A percentile compares a stretch with the other conserved stretches of the same genome.
These are phyloP conservation scores for Eristalis intricaria DNA, from an alignment of 2,888 invertebrate genomes.

Conservation along the genomic window DNA sequence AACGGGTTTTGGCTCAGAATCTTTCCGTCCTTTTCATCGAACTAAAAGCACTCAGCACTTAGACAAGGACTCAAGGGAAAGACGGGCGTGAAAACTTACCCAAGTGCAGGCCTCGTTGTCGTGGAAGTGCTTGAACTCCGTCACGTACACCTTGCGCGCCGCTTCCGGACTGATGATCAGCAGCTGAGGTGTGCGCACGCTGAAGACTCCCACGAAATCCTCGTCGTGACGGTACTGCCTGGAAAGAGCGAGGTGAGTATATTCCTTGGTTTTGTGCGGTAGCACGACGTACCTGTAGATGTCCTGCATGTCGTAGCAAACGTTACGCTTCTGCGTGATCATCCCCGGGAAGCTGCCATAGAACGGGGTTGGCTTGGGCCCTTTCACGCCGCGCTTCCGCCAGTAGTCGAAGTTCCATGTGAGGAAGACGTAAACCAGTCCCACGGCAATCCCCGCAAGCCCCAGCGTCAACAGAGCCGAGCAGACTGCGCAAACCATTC, in stretches of 20 bases:
- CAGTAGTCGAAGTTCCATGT: slow-evolving; percentile 79
- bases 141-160: slow-evolving; percentile 78
- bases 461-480: slow-evolving; percentile 3
- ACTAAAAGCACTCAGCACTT: slow-evolving; percentile 42
- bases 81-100: slow-evolving; percentile 70
- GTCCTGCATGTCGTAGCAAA: slow-evolving; percentile 77
- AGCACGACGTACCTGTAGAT: slow-evolving; percentile 79
- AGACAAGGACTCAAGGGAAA: not conserved
- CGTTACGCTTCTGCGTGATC: slow-evolving; percentile 75
- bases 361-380: slow-evolving; percentile 77
- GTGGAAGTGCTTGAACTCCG: slow-evolving; percentile 80
- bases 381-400: slow-evolving; percentile 78
- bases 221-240: slow-evolving; percentile 76
- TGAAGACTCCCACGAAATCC: slow-evolving; percentile 80
- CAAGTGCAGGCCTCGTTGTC: slow-evolving; percentile 76
- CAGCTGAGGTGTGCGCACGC: slow-evolving; percentile 77
- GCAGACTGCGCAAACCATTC: not conserved
- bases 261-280: not conserved
- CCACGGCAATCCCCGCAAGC: slow-evolving; percentile 15
- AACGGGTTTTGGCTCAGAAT: slow-evolving; percentile 82
- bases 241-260: not conserved
- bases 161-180: slow-evolving; percentile 79
- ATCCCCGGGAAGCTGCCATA: slow-evolving; percentile 79
- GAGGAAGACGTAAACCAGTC: slow-evolving; percentile 74
- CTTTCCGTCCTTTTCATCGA: slow-evolving; percentile 81